Base-by-base conservation (phyloP, 2,888 invertebrate genomes). In the Ornithoptera alexandrae region DNA sequence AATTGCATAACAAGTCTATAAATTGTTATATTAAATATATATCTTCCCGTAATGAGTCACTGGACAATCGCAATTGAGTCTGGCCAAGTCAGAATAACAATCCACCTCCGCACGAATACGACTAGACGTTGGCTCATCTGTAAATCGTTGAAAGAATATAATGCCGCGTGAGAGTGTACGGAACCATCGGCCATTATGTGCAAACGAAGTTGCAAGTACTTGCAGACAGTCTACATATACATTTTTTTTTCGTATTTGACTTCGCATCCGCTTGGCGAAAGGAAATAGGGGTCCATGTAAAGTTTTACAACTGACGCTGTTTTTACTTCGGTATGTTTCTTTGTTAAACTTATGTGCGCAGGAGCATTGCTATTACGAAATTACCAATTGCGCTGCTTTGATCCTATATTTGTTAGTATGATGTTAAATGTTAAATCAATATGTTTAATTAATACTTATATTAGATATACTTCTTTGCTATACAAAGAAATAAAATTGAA, bases 271-370 rank as follows among this genome's bases (percentile, higher is more conserved):
- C 83, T 79, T 77, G 80, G 77, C 76, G 76, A 80, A 85, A 88
- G 88, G 89, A 90, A 90, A 88, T 86, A 80, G 79, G 85, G 84
- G 85, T 82, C 79, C 79, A 83, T 85, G 83, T 86, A 80, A 84
- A 83, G 80, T 75, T 81, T 80, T 79, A 80, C 81, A 66, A 65
- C 68, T 63, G 70, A n/a, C 66, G 18, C 30, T 59, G 57, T 65
- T 67, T 63, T 62, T 59, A 64, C 56, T 57, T 70, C 30, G 30
- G 10, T 22, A 4, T 46, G 53, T 65, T 70, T 64, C 66, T 67
- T 70, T 67, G 64, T 67, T 66, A 22, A 20, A 50, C 24, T 62
- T n/a, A 57, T 30, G 50, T 53, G 22, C 39, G 61, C 60, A 39
- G 18, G 57, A 42, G 24, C 30, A 57, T 58, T 58, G 57, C 53